Base-by-base conservation (phyloP, 2,113 vertebrate species). In the Sinocyclocheilus rhinocerous region DNA sequence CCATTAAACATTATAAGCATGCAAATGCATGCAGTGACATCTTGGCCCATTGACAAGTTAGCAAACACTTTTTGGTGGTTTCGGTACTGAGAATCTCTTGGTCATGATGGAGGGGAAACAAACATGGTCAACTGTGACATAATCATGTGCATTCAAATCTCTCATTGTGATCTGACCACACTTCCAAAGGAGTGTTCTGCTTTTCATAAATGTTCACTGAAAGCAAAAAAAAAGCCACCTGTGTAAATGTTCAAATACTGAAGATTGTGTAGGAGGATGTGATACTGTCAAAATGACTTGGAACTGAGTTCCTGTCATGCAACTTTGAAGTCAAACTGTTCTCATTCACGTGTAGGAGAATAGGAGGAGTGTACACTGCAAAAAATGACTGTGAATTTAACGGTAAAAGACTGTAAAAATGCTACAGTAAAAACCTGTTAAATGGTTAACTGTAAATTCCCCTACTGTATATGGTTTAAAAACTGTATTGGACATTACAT, bases 141-240 rank as follows among this genome's bases (percentile, higher is more conserved):
- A 45, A 45, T 42, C 11, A 22, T 73, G 70, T 73, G 70, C 70
- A 75, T 75, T 24, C 22, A 75, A 15, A 24, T 75, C 42, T 48
- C 72, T 42, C 5, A 15, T 75, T 75, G 11, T 24, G 39, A 72
- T 22, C 29, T 36, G 67, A 70, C 33, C 18, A 2, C 18, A 72
- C 36, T 13, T 42, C 39, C 39, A 75, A 73, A 72, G 33, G 72
- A 45, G 72, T 15, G 22, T 24, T 48, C 22, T 48, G 22, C 72
- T 75, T 75, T 75, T 45, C 70, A 45, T 45, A 20, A n/a, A 75
- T 15, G 10, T 48, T 75, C 72, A 75, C 39, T 48, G 39, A 75
- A 75, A 48, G 42, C 72, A 48, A 75, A 75, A 48, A 45, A 11
- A 73, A 73, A 73, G 22, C 39, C 72, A 75, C 39, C 39, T 75